These are phyloP conservation scores for Chrysolina oricalcia DNA, from an alignment of 2,888 invertebrate genomes.

Conservation along the genomic window DNA sequence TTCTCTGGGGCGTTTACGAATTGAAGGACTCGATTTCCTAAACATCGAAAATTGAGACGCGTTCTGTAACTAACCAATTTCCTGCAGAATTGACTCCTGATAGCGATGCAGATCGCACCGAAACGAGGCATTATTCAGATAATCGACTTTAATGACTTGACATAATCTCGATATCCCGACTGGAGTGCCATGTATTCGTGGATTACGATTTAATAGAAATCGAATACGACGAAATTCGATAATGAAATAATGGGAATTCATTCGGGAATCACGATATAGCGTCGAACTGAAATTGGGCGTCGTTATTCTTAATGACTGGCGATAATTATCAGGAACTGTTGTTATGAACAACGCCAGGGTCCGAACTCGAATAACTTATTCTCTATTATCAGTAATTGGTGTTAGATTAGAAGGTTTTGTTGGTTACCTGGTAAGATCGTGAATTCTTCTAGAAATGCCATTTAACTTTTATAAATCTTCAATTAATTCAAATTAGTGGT, in stretches of 20 bases:
- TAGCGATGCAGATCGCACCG: not conserved
- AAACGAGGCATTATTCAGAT: not conserved
- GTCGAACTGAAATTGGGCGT: not conserved
- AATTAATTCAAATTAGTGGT: no score
- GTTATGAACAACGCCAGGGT: no score
- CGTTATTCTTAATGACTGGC: not conserved
- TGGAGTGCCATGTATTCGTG: conserved; percentile 4
- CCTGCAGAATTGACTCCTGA: not conserved
- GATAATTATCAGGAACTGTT: no score
- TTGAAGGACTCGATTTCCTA: not conserved
- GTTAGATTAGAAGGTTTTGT: no score
- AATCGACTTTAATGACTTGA: conserved; percentile 8
- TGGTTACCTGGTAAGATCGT: no score
- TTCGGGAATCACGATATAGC: not conserved
- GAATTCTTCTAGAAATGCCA: no score
- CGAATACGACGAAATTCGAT: not conserved
- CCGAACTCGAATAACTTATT: no score
- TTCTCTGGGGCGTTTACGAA: not conserved
- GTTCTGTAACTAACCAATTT: conserved; percentile 9
- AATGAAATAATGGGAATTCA: not conserved
- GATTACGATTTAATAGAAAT: conserved; percentile 5
- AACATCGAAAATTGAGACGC: conserved; percentile 5
- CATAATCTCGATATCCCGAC: conserved; percentile 14
- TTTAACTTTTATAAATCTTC: no score
- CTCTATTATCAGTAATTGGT: no score